phyloP scores from a whole-genome alignment of 1,140 invertebrate genomes.

The Wasmannia auropunctata region DNA sequence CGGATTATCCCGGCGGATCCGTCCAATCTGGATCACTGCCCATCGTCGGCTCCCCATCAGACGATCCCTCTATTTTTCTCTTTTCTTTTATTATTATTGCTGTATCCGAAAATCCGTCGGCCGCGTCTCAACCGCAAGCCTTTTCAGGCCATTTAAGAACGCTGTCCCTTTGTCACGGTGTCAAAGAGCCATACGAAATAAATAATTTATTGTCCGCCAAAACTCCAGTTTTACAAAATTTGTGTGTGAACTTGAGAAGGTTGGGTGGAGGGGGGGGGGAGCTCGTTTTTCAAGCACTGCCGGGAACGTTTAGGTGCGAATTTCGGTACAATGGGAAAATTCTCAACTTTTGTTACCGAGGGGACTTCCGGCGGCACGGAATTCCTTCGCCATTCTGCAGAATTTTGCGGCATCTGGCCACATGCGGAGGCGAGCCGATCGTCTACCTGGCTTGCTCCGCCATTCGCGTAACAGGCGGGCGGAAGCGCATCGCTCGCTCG shows the following conservation, averaged over 20 bases:
- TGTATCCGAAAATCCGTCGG: background rate
- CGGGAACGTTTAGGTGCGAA: background rate
- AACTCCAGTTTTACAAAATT: background rate
- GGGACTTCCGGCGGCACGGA: background rate
- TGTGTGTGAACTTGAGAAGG: background rate
- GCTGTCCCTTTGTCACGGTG: background rate
- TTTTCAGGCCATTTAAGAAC: background rate
- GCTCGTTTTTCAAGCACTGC: background rate
- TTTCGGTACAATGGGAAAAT: constrained; percentile 5
- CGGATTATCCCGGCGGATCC: background rate
- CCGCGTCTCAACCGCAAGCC: background rate
- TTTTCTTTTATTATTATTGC: background rate
- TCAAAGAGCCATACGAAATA: background rate
- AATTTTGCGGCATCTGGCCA: constrained; percentile 32
- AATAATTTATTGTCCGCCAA: background rate
- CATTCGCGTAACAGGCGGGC: constrained; percentile 52
- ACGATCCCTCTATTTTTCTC: background rate
- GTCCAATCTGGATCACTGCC: background rate
- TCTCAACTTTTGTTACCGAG: background rate
- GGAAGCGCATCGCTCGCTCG: constrained; percentile 47
- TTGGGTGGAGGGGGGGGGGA: background rate
- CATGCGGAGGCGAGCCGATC: background rate
- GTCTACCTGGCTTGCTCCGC: constrained; percentile 20
- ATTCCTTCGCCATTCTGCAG: background rate
- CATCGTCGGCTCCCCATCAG: background rate